Conservation (phyloP, 2,113 vertebrate genomes). For the Corvus hawaiiensis region DNA sequence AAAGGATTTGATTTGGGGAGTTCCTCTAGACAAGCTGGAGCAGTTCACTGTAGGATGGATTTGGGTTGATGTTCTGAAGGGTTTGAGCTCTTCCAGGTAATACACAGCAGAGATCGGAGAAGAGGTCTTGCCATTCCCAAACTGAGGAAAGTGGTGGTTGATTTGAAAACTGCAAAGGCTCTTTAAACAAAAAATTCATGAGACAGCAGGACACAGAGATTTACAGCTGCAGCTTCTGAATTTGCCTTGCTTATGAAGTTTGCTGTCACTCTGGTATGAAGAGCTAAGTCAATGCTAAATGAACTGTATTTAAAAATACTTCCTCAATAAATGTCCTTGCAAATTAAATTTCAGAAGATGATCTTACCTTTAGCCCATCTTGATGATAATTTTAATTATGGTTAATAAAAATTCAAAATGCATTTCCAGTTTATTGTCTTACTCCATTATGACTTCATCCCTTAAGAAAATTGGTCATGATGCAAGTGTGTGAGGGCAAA, state of each 20-base stretch:
- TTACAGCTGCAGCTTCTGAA: slow-evolving; percentile 19
- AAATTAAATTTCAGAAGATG: slow-evolving; percentile 38
- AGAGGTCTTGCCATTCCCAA: neutral
- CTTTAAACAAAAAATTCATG: neutral
- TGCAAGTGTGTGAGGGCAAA: neutral
- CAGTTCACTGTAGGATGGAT: neutral
- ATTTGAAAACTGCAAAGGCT: neutral
- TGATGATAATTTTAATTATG: slow-evolving; percentile 40
- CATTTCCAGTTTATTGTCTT: slow-evolving; percentile 33
- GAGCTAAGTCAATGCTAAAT: slow-evolving; percentile 30
- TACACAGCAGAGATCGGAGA: neutral
- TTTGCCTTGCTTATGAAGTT: slow-evolving; percentile 26
- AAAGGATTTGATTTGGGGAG: neutral
- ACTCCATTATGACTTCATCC: neutral
- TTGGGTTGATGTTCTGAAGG: neutral
- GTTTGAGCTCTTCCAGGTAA: neutral
- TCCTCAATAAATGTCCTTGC: slow-evolving; percentile 21
- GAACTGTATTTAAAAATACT: slow-evolving; percentile 36
- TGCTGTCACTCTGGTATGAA: slow-evolving; percentile 12
- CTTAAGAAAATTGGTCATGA: neutral
- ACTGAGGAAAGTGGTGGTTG: neutral
- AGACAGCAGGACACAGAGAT: neutral
- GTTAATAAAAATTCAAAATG: slow-evolving; percentile 23
- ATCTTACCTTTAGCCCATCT: slow-evolving; percentile 33
- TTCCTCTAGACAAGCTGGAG: neutral